Percentiles rank a stretch among this genome's conserved stretches.
phyloP scores from a whole-genome alignment of 2,113 vertebrate genomes.

The Dicentrarchus labrax region DNA sequence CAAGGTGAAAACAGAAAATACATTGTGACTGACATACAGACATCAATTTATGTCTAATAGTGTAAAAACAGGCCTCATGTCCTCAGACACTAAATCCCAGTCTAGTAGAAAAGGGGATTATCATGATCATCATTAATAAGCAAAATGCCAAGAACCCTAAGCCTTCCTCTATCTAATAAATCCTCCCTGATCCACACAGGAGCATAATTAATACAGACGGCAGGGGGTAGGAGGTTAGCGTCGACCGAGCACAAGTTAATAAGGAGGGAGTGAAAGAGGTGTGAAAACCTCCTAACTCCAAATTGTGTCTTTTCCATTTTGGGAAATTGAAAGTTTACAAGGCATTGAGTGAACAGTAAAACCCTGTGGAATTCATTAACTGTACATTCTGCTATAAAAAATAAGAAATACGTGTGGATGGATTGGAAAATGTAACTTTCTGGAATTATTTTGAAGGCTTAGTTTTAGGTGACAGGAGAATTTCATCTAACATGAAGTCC shows the following conservation, averaged over 20 bases:
- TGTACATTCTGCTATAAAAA: neutral
- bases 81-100: conserved; percentile 60
- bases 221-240: conserved; percentile 64
- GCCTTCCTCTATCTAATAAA: conserved; percentile 79
- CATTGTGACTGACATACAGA: neutral
- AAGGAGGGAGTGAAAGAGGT: conserved; percentile 56
- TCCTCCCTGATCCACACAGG: conserved; percentile 77
- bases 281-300: conserved; percentile 39
- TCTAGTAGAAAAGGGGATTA: conserved; percentile 76
- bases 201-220: conserved; percentile 78
- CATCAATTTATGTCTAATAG: conserved; percentile 41
- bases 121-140: conserved; percentile 80
- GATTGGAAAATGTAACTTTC: conserved; percentile 12
- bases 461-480: conserved; percentile 14
- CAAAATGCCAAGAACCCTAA: conserved; percentile 75
- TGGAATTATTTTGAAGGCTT: neutral
- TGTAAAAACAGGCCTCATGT: conserved; percentile 32
- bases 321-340: conserved; percentile 7
- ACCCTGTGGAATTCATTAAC: conserved; percentile 1
- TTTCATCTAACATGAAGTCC: conserved; percentile 14
- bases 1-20: neutral
- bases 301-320: conserved; percentile 6
- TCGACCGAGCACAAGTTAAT: conserved; percentile 55
- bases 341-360: neutral
- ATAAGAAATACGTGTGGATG: neutral